A percentile compares a stretch with the other conserved stretches of the same genome.
Conservation (phyloP, 2,797 vertebrate genomes). For the Acanthopagrus latus region DNA sequence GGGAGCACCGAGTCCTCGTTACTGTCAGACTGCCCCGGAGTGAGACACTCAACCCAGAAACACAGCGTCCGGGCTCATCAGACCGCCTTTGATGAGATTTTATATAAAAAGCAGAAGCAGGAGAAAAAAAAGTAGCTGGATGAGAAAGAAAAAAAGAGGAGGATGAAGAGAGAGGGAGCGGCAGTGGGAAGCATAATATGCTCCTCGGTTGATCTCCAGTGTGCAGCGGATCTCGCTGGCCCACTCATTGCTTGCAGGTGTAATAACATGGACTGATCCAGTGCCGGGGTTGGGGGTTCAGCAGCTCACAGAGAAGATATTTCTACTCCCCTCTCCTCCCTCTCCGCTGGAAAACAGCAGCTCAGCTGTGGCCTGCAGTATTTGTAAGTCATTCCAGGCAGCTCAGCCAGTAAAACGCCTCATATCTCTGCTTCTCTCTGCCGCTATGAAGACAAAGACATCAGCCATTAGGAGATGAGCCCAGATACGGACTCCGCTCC, state of each 20-base stretch:
- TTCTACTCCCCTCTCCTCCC: slow-evolving; percentile 25
- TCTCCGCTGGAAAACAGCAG: slow-evolving; percentile 45
- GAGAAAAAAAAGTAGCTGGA: not conserved
- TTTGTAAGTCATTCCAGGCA: slow-evolving; percentile 17
- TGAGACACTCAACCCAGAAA: slow-evolving; percentile 15
- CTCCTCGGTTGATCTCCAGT: slow-evolving; percentile 44
- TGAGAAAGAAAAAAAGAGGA: not conserved
- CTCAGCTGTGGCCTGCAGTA: slow-evolving; percentile 37
- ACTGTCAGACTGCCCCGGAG: slow-evolving; percentile 19
- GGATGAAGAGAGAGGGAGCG: slow-evolving; percentile 24
- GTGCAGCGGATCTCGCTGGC: slow-evolving; percentile 25
- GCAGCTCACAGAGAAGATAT: slow-evolving; percentile 42
- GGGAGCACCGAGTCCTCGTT: not conserved
- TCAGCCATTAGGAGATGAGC: slow-evolving; percentile 32
- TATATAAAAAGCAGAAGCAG: not conserved
- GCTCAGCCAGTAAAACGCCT: slow-evolving; percentile 36
- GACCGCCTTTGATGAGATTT: slow-evolving; percentile 30
- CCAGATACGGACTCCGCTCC: not conserved
- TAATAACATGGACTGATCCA: slow-evolving; percentile 77
- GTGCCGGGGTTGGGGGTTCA: slow-evolving; percentile 34
- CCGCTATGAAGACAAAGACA: slow-evolving; percentile 19
- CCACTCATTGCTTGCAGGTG: slow-evolving; percentile 81
- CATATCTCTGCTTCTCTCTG: slow-evolving; percentile 24
- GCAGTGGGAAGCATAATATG: slow-evolving; percentile 24
- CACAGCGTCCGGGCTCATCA: not conserved